These are phyloP conservation scores for Momotus momota DNA, from an alignment of 2,797 vertebrate species.

Conservation along the genomic window DNA sequence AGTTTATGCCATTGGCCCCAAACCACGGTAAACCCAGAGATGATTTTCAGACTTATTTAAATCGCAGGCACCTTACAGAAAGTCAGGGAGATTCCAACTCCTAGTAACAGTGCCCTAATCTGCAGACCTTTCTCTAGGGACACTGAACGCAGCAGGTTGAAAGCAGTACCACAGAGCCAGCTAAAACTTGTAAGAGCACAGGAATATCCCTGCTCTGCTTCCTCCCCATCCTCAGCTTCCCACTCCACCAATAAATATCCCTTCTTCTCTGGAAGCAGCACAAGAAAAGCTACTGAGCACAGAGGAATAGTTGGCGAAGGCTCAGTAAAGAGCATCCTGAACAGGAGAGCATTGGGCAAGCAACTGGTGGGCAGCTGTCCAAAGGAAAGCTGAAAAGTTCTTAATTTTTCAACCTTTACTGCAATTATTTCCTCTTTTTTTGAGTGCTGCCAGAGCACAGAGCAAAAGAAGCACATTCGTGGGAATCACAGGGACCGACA, in stretches of 20 bases:
- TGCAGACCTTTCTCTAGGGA: not conserved
- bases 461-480: accelerated
- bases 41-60: not conserved
- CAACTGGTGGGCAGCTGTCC: not conserved
- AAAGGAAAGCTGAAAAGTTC: not conserved
- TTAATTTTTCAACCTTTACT: not conserved
- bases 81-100: not conserved
- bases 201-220: not conserved
- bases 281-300: not conserved
- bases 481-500: accelerated
- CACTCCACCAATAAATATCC: not conserved
- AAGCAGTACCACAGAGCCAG: not conserved
- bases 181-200: not conserved
- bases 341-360: not conserved
- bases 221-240: not conserved
- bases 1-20: not conserved
- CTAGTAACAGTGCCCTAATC: accelerated
- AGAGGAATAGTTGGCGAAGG: not conserved
- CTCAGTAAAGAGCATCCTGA: not conserved
- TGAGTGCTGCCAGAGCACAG: not conserved
- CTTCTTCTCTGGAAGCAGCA: not conserved
- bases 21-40: not conserved
- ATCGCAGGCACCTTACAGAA: not conserved
- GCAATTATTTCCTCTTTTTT: not conserved
- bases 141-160: not conserved